Evolutionary conservation across 2,113 vertebrate genomes (phyloP).

Genomic region (Phaethornis superciliosus): DNA sequence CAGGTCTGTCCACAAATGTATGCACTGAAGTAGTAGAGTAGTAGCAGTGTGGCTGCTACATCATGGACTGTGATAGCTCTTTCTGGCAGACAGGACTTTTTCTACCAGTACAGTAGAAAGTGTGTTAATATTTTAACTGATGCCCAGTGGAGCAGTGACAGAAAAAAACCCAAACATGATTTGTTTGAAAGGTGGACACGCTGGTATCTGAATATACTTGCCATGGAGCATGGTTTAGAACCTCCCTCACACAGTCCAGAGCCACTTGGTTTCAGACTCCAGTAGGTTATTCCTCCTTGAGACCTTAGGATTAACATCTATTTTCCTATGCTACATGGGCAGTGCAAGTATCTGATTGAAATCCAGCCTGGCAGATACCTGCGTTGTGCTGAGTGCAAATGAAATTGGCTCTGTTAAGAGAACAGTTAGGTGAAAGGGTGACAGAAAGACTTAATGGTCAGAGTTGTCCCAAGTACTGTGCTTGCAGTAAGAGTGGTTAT

Average conservation of each 20-base stretch:
- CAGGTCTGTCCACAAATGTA: background rate
- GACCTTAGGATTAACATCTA: background rate
- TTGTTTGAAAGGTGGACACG: background rate
- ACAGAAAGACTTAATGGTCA: background rate
- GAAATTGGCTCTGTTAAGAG: background rate
- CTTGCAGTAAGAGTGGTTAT: background rate
- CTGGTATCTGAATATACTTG: background rate
- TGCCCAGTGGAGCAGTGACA: background rate
- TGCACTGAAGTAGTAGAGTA: background rate
- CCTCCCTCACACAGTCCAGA: background rate
- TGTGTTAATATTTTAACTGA: background rate
- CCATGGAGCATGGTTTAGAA: background rate
- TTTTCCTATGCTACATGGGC: background rate
- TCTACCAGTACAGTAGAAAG: background rate
- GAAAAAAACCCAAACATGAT: fast-evolving
- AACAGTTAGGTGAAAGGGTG: background rate
- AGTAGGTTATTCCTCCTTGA: background rate
- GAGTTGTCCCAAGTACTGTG: background rate
- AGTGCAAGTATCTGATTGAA: background rate
- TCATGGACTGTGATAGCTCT: background rate
- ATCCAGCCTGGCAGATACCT: background rate
- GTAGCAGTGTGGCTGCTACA: background rate
- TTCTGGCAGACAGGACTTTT: background rate
- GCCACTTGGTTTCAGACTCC: background rate
- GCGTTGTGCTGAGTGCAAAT: background rate